phyloP scores from a whole-genome alignment of 2,113 vertebrate genomes.

The Dissostichus mawsoni region DNA sequence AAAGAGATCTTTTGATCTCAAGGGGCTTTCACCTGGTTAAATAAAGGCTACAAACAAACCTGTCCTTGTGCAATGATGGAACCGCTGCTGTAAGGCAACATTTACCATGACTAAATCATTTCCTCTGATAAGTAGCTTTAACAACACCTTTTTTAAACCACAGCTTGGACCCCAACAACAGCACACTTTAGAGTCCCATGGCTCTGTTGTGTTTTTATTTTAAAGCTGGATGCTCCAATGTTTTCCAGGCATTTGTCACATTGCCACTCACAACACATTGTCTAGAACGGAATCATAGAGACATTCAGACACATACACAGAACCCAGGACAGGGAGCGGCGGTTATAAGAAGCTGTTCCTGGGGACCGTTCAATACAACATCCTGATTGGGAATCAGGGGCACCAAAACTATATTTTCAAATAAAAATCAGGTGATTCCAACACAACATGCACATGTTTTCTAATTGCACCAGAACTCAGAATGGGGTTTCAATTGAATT shows the following conservation, averaged over 20 bases:
- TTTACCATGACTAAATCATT: background rate
- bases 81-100: background rate
- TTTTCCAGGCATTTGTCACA: background rate
- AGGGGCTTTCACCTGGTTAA: too few relatives aligned
- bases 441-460: constrained; percentile 10
- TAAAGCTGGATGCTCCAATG: background rate
- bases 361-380: background rate
- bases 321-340: background rate
- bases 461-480: too few relatives aligned
- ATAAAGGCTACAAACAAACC: too few relatives aligned
- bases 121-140: background rate
- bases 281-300: constrained; percentile 7
- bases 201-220: background rate
- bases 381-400: background rate
- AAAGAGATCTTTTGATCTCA: too few relatives aligned
- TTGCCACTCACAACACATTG: background rate
- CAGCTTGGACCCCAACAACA: background rate
- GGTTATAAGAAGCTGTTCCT: constrained; percentile 15
- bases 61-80: background rate
- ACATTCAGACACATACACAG: background rate
- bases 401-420: constrained; percentile 6
- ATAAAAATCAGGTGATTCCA: background rate
- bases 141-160: background rate
- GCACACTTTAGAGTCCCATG: background rate
- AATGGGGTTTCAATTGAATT: background rate